Conservation (phyloP, 1,140 invertebrate genomes). For the Caenorhabditis brenneri region DNA sequence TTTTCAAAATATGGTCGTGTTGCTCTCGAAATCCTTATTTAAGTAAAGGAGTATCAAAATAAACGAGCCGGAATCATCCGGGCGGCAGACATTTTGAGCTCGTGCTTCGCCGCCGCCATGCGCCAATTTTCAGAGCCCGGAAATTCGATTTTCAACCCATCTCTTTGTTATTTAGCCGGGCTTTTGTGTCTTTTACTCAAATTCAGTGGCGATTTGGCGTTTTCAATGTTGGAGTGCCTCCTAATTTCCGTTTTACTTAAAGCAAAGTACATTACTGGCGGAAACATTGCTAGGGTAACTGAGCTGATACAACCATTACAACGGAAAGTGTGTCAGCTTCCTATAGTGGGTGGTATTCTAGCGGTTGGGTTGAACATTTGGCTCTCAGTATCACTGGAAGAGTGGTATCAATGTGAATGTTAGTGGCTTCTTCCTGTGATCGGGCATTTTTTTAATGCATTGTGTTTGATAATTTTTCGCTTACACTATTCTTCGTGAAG, state of each 20-base stretch:
- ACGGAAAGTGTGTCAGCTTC: too few relatives aligned
- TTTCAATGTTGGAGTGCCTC: neutral
- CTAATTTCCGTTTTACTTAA: neutral
- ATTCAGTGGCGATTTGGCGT: neutral
- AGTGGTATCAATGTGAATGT: too few relatives aligned
- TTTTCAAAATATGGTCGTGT: too few relatives aligned
- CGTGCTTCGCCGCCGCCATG: neutral
- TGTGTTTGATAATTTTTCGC: too few relatives aligned
- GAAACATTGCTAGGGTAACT: too few relatives aligned
- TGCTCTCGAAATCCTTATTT: neutral
- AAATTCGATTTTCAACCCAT: conserved; percentile 42
- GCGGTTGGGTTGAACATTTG: too few relatives aligned
- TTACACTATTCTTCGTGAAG: too few relatives aligned
- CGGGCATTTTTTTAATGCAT: too few relatives aligned
- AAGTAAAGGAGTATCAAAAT: neutral
- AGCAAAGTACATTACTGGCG: neutral
- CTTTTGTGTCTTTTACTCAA: neutral
- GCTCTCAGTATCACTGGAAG: too few relatives aligned
- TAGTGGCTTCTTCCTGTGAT: too few relatives aligned
- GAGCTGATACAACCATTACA: too few relatives aligned
- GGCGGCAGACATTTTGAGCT: neutral
- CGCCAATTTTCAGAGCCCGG: neutral
- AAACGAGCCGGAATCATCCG: neutral
- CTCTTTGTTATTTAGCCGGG: neutral
- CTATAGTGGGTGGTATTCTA: too few relatives aligned